Base-by-base conservation (phyloP, 1,140 invertebrate genomes). In the Acromyrmex heyeri region DNA sequence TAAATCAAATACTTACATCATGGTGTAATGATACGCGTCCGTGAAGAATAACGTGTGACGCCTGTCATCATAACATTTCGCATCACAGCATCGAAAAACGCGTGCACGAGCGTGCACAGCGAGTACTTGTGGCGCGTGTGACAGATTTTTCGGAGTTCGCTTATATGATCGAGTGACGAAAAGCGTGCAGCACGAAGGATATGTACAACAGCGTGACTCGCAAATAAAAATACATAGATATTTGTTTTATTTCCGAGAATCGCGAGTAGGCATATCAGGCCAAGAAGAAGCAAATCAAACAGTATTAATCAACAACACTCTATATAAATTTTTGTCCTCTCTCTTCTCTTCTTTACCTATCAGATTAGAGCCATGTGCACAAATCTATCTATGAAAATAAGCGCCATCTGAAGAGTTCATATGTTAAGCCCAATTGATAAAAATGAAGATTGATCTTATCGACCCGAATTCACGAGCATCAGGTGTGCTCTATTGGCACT, bases 81-180 rank as follows among this genome's bases (percentile, higher is more conserved):
- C 69, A 55, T 82, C 34, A 6, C 50, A 8, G n/a, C 48, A 21
- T 34, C 53, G 30, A 5, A 55, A 62, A 12, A 18, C 30, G 55
- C 38, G 8, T 10, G 38, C 7, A 50, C 44, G 0, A 50, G 48
- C 53, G 27, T 38, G 12, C 50, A 77, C n/a, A 0, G 50, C 30
- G 21, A n/a, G 48, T 44, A 53, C 16, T 18, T 21, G 48, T 21
- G 38, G 65, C 14, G 48, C 86, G 18, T 48, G 27, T 6, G 76
- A 85, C 76, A 70, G 64, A 72, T 73, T 65, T 85, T 55, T 53
- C 50, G 27, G 27, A 77, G 21, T 38, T 72, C 64, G 59, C 50
- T 38, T 64, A 14, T 21, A 34, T 3, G 82, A 88, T 88, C 61
- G 38, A 57, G 18, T 34, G 61, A 34, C 44, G n/a, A 50, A 24